Conservation (phyloP, 2,888 invertebrate genomes). For the Esperia sulphurella region DNA sequence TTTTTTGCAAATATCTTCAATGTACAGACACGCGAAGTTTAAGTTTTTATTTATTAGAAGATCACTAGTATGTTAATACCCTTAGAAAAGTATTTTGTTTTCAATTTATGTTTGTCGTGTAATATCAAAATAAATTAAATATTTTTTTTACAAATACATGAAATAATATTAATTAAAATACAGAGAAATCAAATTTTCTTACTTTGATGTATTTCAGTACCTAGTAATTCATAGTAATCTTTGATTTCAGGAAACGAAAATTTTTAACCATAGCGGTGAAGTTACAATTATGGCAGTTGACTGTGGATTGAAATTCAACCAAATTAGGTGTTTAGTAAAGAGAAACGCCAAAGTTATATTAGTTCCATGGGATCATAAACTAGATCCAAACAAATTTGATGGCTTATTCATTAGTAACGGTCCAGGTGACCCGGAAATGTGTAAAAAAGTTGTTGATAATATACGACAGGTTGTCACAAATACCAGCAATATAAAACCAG, state of each 20-base stretch:
- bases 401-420: slow-evolving; percentile 98
- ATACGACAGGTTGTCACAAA: slow-evolving; percentile 80
- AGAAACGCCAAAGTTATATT: slow-evolving; percentile 93
- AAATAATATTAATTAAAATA: too few relatives aligned
- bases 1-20: too few relatives aligned
- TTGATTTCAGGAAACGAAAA: slow-evolving; percentile 80
- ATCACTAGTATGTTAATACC: too few relatives aligned
- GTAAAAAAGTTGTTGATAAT: slow-evolving; percentile 86
- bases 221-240: too few relatives aligned
- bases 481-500: slow-evolving; percentile 82
- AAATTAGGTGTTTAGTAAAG: slow-evolving; percentile 92
- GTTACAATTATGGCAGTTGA: slow-evolving; percentile 94
- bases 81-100: too few relatives aligned
- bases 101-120: too few relatives aligned
- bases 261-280: slow-evolving; percentile 85
- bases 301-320: slow-evolving; percentile 98
- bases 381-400: slow-evolving; percentile 87
- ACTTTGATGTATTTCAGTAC: too few relatives aligned
- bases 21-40: too few relatives aligned
- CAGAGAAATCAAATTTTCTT: too few relatives aligned
- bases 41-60: too few relatives aligned
- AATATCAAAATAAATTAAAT: too few relatives aligned
- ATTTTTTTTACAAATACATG: too few relatives aligned
- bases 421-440: slow-evolving; percentile 95
- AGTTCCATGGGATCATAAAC: slow-evolving; percentile 93